Evolutionary conservation across 2,888 invertebrate genomes (phyloP).

Genomic region (Alloscopus bannaensis): DNA sequence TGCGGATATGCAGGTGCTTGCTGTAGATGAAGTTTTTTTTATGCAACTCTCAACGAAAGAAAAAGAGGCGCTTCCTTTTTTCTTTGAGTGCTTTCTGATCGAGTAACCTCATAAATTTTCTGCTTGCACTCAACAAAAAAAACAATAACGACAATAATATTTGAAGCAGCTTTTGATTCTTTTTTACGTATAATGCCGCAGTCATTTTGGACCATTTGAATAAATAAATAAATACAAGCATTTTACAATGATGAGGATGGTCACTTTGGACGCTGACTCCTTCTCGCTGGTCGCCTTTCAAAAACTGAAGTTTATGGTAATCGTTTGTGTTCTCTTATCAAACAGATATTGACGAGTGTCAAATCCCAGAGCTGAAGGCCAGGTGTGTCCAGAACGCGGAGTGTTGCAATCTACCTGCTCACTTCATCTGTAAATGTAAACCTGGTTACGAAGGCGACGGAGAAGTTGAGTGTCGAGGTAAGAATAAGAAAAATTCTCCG

Average conservation of each 20-base stretch:
- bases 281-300: neutral
- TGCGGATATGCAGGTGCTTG: too few relatives aligned
- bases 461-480: slow-evolving; percentile 89
- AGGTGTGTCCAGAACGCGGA: slow-evolving; percentile 94
- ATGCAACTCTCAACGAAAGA: too few relatives aligned
- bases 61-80: too few relatives aligned
- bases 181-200: neutral
- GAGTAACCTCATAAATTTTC: too few relatives aligned
- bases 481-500: neutral
- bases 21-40: too few relatives aligned
- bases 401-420: slow-evolving; percentile 95
- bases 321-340: neutral
- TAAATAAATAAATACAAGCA: neutral
- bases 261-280: neutral
- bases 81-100: too few relatives aligned
- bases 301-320: neutral
- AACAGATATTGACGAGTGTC: slow-evolving; percentile 95
- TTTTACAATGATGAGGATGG: neutral
- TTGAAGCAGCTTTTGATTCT: neutral
- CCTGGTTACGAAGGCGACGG: slow-evolving; percentile 94
- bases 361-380: slow-evolving; percentile 87
- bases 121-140: too few relatives aligned
- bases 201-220: neutral
- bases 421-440: slow-evolving; percentile 95
- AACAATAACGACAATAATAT: neutral